Conservation (phyloP, 2,113 vertebrate species). For the Ophiodon elongatus region DNA sequence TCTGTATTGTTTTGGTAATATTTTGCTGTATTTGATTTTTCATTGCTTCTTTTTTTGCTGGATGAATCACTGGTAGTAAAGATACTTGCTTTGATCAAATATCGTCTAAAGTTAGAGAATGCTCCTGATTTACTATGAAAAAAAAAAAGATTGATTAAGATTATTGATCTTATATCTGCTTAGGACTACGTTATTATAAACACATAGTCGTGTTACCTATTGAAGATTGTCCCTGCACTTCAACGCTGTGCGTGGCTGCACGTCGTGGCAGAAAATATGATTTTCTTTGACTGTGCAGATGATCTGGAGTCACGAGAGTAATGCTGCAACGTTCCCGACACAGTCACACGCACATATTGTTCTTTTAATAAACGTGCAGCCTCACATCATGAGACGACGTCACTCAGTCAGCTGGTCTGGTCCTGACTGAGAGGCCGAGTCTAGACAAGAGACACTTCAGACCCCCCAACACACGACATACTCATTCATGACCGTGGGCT, state of each 20-base stretch:
- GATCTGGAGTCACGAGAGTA: background rate
- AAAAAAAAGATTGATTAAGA: too few relatives aligned
- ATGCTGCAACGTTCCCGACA: background rate
- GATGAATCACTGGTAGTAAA: too few relatives aligned
- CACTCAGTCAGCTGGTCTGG: conserved; percentile 41
- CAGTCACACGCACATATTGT: background rate
- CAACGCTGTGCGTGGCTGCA: background rate
- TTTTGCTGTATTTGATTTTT: background rate
- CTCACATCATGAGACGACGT: conserved; percentile 9
- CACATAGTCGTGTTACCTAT: too few relatives aligned
- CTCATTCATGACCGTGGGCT: conserved; percentile 66
- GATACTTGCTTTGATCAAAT: too few relatives aligned
- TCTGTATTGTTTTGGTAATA: background rate
- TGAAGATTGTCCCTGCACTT: too few relatives aligned
- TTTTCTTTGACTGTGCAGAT: background rate
- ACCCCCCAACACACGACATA: conserved; percentile 34
- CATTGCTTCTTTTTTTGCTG: too few relatives aligned
- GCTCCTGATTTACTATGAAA: too few relatives aligned
- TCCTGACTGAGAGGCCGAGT: conserved; percentile 32
- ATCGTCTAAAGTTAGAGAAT: too few relatives aligned
- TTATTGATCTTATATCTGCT: background rate
- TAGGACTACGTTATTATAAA: background rate
- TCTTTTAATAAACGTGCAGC: too few relatives aligned
- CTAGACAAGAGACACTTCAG: conserved; percentile 61
- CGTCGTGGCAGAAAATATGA: background rate